phyloP scores from a whole-genome alignment of 2,113 vertebrate genomes.

The Aptenodytes patagonicus region DNA sequence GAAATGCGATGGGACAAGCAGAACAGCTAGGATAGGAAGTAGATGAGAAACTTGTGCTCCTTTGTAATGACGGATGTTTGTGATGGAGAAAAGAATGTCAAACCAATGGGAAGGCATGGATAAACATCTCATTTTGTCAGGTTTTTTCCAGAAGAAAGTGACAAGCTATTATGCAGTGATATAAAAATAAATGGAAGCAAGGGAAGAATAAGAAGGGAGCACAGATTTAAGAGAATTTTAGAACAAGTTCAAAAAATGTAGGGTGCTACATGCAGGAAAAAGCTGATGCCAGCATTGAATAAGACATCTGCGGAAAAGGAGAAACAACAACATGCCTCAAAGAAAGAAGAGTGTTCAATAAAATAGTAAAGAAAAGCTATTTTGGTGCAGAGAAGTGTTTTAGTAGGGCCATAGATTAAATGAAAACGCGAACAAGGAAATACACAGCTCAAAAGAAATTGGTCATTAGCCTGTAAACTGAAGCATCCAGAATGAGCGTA shows the following conservation, averaged over 20 bases:
- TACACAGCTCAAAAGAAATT: neutral
- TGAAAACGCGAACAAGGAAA: neutral
- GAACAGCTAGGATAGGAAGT: neutral
- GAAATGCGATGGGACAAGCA: neutral
- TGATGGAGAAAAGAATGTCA: slow-evolving; percentile 21
- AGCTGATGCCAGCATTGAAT: neutral
- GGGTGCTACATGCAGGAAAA: neutral
- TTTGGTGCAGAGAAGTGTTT: neutral
- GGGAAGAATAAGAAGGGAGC: neutral
- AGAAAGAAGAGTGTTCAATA: neutral
- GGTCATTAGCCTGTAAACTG: neutral
- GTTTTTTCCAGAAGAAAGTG: neutral
- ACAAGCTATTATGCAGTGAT: slow-evolving; percentile 15
- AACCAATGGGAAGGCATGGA: neutral
- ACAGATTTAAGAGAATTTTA: slow-evolving; percentile 48
- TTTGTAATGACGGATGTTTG: neutral
- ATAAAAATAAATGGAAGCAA: slow-evolving; percentile 23
- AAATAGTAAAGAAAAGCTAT: slow-evolving; percentile 6
- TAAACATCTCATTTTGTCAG: slow-evolving; percentile 32
- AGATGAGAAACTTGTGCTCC: neutral
- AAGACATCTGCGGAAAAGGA: neutral
- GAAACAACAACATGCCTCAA: neutral
- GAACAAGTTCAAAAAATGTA: slow-evolving; percentile 4
- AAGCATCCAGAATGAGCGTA: neutral
- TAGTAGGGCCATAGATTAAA: neutral